These are phyloP conservation scores for Parazoanthus atlanticus DNA, from an alignment of 92 coral and sea anemone genomes.

Conservation along the genomic window DNA sequence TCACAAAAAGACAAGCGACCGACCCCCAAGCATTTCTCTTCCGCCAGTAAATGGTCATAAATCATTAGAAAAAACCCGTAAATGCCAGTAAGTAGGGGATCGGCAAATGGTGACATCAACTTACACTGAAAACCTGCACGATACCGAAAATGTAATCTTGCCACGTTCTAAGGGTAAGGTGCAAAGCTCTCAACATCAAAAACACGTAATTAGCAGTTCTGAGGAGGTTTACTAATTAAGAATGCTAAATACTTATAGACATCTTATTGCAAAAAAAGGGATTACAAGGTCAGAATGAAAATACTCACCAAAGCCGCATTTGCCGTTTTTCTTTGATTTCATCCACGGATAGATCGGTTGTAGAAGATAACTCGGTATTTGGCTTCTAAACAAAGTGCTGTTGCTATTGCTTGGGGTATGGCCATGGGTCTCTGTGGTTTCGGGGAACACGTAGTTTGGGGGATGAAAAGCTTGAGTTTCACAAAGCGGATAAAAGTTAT, in stretches of 20 bases:
- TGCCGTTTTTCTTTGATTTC: conserved; percentile 92
- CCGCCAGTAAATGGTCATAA: conserved; percentile 41
- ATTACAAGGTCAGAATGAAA: conserved; percentile 34
- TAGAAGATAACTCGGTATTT: conserved; percentile 73
- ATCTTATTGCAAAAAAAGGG: conserved; percentile 37
- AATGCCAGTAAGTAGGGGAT: conserved; percentile 15
- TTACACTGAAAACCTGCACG: conserved; percentile 2
- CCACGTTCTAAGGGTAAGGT: conserved; percentile 8
- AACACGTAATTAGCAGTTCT: conserved; percentile 16
- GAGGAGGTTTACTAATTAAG: conserved; percentile 24
- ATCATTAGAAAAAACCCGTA: conserved; percentile 27
- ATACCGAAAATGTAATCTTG: background rate
- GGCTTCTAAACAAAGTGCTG: conserved; percentile 37
- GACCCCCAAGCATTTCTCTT: conserved; percentile 46
- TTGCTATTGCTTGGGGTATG: conserved; percentile 18
- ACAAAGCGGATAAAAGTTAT: conserved; percentile 54
- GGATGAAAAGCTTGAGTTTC: conserved; percentile 44
- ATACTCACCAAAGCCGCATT: conserved; percentile 64
- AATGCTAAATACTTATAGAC: conserved; percentile 40
- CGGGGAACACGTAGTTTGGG: conserved; percentile 18
- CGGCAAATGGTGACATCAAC: conserved; percentile 32
- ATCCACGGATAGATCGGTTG: conserved; percentile 98
- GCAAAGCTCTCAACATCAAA: conserved; percentile 10
- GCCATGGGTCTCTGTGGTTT: background rate
- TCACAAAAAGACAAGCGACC: conserved; percentile 34